Base-by-base conservation (phyloP, 1,140 invertebrate species). In the Drosophila grimshawi region DNA sequence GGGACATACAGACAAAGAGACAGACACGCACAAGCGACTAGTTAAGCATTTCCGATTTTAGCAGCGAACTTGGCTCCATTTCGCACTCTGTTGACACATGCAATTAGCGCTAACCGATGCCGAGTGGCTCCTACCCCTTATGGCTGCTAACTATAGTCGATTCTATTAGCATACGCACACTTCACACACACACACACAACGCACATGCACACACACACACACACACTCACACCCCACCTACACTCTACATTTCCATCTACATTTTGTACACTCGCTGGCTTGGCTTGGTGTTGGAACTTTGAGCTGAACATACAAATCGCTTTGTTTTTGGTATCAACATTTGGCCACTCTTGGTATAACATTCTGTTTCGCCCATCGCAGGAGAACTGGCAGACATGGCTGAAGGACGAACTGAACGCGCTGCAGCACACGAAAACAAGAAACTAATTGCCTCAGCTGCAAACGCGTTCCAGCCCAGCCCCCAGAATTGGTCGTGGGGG, bases 21-120 rank as follows among this genome's bases (percentile, higher is more conserved):
- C 62, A 63, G 46, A 49, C 64, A 51, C 55, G 53, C 46, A 68
- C 39, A 37, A 48, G 33, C 68, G 64, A 83, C 85, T 86, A 88
- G 83, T 86, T 86, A 86, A 86, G 83, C 85, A 89, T 85, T 89
- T 88, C 85, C 80, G 85, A 89, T 89, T 88, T 88, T 78, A 80
- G 85, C 70, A 67, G 63, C 61, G 35, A 51, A 65, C 69, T 64
- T 60, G 78, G 82, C 41, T 78, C 81, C 74, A 66, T 71, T 79
- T 71, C 68, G 69, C 77, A 78, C 70, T 35, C 66, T 89, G 85
- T 89, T 89, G 85, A 89, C 85, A 89, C 70, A 81, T 81, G 85
- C 80, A 89, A 89, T 89, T 89, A 89, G 85, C 85, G 85, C 81
- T 89, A 85, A 89, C 86, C 80, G 72, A 81, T 78, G 85, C 78